phyloP scores from a whole-genome alignment of 2,113 vertebrate genomes.

The Pholis gunnellus region DNA sequence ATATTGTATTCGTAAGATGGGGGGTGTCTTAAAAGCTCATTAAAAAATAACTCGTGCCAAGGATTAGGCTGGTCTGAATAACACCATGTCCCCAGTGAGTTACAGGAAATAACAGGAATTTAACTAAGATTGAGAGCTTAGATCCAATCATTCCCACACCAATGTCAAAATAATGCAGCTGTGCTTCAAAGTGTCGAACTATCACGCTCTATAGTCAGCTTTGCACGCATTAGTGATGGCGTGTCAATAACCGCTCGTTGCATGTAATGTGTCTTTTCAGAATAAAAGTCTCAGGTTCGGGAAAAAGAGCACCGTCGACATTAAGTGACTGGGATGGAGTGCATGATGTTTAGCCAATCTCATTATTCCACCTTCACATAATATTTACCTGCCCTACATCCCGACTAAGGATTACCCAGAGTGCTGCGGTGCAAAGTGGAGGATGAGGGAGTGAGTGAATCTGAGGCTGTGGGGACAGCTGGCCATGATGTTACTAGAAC shows the following conservation, averaged over 20 bases:
- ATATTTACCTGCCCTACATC: neutral
- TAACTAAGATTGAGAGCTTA: neutral
- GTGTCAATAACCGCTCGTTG: too few relatives aligned
- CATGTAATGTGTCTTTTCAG: too few relatives aligned
- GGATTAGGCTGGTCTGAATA: neutral
- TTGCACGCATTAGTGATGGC: too few relatives aligned
- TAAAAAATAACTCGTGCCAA: neutral
- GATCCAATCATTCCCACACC: too few relatives aligned
- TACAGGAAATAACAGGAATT: neutral
- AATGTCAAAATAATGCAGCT: too few relatives aligned
- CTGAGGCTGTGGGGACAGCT: neutral
- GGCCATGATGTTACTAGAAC: neutral
- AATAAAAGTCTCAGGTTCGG: too few relatives aligned
- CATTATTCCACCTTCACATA: neutral
- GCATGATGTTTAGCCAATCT: too few relatives aligned
- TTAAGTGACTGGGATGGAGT: too few relatives aligned
- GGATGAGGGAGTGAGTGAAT: neutral
- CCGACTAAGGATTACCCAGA: neutral
- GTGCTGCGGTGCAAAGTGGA: too few relatives aligned
- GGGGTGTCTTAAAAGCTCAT: neutral
- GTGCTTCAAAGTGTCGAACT: too few relatives aligned
- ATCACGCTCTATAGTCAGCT: too few relatives aligned
- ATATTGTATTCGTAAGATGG: conserved; percentile 21
- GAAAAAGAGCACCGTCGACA: too few relatives aligned
- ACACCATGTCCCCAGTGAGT: neutral